Base-by-base conservation (phyloP, 2,113 vertebrate genomes). In the Taurulus bubalis region DNA sequence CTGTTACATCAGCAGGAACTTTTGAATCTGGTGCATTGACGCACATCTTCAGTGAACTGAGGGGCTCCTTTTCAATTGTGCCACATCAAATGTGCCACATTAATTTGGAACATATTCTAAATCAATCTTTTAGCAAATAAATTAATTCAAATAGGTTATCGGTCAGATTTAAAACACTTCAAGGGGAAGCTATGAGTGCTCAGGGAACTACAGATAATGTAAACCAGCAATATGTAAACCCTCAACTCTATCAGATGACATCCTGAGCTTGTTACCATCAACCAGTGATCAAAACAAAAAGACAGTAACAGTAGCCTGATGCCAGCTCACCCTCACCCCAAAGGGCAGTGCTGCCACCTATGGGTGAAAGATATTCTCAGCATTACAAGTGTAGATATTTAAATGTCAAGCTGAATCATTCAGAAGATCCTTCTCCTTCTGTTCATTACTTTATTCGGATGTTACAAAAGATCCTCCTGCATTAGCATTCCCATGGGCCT, bases 271-370 rank as follows among this genome's bases (percentile, higher is more conserved):
- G 76, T 83, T 80, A 68, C 73, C 71, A 68, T 79, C 71, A 83
- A 75, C 36, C 80, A 26, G 85, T 60, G 51, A 70, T 64, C 55
- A 82, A 69, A 85, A 80, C 74, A 87, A 18, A 69, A 10, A n/a
- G 16, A 18, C 2, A 3, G 60, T 62, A 42, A 73, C 40, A 36
- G 73, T 30, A 69, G 26, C 8, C 55, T 20, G 38, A 32, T 18
- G 26, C 28, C 28, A 18, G 15, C 59, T 47, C 6, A 28, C 28
- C 3, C 14, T 24, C 1, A 6, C 6, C 51, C 6, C 16, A 16
- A 20, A 55, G 58, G 49, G 34, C 55, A 84, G 71, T 88, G 82
- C 89, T 91, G 92, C 92, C 93, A 84, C 89, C 94, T 92, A 70
- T 75, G 64, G 91, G 85, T 6, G 51, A 83, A 26, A 55, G 2